These are phyloP conservation scores for Noctua janthe DNA, from an alignment of 2,888 invertebrate genomes.

Conservation along the genomic window DNA sequence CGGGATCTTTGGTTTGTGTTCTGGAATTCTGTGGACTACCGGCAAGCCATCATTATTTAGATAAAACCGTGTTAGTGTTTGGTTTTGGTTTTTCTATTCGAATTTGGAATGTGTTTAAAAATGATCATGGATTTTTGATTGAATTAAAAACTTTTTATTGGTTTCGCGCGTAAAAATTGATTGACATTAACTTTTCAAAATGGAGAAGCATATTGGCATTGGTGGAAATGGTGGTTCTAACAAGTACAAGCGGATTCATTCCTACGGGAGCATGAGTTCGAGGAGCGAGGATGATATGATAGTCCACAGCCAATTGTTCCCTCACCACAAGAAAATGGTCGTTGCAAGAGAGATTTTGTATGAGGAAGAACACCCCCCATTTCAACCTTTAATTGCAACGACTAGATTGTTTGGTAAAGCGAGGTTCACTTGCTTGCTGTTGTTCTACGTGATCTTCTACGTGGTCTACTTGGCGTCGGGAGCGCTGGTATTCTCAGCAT, in stretches of 20 bases:
- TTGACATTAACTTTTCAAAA: constrained; percentile 40
- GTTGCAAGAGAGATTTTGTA: constrained; percentile 85
- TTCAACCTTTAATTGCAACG: constrained; percentile 84
- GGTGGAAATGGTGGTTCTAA: constrained; percentile 72
- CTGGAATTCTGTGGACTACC: constrained; percentile 71
- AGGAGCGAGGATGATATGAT: constrained; percentile 87
- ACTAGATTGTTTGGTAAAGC: constrained; percentile 88
- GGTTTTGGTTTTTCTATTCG: constrained; percentile 52
- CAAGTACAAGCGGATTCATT: constrained; percentile 81
- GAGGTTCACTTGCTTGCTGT: constrained; percentile 89
- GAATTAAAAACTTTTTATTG: constrained; percentile 37
- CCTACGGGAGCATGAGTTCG: constrained; percentile 86
- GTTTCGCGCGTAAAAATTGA: constrained; percentile 53
- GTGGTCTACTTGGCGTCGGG: constrained; percentile 92
- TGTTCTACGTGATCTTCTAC: constrained; percentile 91
- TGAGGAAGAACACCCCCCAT: constrained; percentile 86
- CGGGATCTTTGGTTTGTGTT: constrained; percentile 77
- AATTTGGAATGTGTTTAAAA: constrained; percentile 52
- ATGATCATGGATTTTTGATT: constrained; percentile 54
- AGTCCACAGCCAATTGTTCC: constrained; percentile 86
- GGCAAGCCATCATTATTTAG: constrained; percentile 67
- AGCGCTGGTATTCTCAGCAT: constrained; percentile 91
- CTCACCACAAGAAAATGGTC: constrained; percentile 86
- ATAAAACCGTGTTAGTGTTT: constrained; percentile 43
- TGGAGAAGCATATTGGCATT: constrained; percentile 48